Conservation (phyloP, 2,113 vertebrate species). For the Mus musculus region DNA sequence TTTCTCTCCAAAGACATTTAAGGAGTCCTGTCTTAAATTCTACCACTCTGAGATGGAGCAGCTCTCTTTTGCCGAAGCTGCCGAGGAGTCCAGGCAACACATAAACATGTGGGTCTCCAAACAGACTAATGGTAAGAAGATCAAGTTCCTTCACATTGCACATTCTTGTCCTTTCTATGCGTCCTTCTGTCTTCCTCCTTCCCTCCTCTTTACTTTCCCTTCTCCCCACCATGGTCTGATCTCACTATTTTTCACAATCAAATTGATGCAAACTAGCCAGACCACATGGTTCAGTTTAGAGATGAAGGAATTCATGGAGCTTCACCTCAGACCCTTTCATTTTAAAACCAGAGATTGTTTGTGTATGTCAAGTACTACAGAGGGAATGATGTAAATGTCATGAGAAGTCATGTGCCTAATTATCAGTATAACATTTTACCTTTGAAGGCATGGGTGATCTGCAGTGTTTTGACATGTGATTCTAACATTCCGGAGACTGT, state of each 20-base stretch:
- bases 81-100: constrained; percentile 55
- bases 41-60: background rate
- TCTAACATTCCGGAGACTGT: background rate
- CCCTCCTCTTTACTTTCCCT: rapidly evolving
- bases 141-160: rapidly evolving
- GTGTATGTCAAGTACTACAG: background rate
- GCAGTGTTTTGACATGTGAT: background rate
- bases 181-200: rapidly evolving
- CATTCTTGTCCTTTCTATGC: rapidly evolving
- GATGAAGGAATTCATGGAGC: background rate
- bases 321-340: background rate
- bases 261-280: too few species aligned
- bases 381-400: background rate
- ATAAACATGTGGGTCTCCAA: constrained; percentile 69
- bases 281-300: background rate
- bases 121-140: constrained; percentile 65
- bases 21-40: constrained; percentile 54
- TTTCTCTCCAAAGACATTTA: constrained; percentile 58
- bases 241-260: background rate
- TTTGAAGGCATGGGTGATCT: background rate
- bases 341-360: background rate
- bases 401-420: background rate
- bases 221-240: background rate
- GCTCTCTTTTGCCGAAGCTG: constrained; percentile 8
- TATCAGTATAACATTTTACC: background rate